Conservation (phyloP, 1,140 invertebrate genomes). For the Drosophila sulfurigaster region DNA sequence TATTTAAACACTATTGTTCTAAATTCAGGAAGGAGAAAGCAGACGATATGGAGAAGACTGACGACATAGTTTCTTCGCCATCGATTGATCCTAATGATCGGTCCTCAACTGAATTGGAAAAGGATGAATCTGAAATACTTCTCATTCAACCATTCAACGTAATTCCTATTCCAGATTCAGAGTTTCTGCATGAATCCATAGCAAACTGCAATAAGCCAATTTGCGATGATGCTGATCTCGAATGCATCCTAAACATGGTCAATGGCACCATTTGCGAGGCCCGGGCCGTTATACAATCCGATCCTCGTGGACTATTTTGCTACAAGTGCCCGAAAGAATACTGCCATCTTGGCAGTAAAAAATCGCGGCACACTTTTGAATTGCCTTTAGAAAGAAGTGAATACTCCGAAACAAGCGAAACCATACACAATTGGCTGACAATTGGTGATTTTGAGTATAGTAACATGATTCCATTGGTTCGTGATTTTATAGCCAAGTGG, state of each 20-base stretch:
- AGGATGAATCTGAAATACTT: neutral
- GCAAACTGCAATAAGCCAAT: conserved; percentile 51
- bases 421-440: conserved; percentile 27
- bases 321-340: conserved; percentile 47
- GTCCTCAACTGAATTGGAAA: conserved; percentile 1
- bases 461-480: conserved; percentile 55
- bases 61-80: neutral
- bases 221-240: conserved; percentile 59
- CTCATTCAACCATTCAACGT: neutral
- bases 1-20: neutral
- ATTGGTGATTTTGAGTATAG: conserved; percentile 59
- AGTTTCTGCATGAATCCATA: neutral
- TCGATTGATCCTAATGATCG: neutral
- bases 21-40: neutral
- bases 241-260: conserved; percentile 54
- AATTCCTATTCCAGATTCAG: neutral
- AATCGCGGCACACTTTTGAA: neutral
- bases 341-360: neutral
- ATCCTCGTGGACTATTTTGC: conserved; percentile 60
- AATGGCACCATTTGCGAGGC: conserved; percentile 60
- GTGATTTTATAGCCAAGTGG: conserved; percentile 64
- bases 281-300: conserved; percentile 50
- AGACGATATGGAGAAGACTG: neutral
- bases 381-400: neutral
- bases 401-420: conserved; percentile 31